Base-by-base conservation (phyloP, 2,888 invertebrate species). In the Dorcus parallelipipedus region DNA sequence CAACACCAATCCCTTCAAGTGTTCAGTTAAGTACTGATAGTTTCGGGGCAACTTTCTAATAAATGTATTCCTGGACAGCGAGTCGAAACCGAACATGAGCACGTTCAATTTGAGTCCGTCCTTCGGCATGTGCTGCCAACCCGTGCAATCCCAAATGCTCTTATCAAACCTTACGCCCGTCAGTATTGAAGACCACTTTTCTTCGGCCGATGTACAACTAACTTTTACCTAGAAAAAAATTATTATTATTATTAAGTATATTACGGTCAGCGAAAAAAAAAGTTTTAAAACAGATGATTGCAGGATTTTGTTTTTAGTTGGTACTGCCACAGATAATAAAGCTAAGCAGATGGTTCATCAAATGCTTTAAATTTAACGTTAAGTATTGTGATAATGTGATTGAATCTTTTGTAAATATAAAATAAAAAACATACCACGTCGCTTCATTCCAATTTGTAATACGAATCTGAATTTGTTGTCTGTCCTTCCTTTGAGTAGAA, bases 81-180 rank as follows among this genome's bases (percentile, higher is more conserved):
- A 95, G 78, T 97, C 96, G 69, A 93, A 90, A 0, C 93, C 95
- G 63, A 94, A 86, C 81, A 95, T 92, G 0, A 95, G 76, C 0
- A 95, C 86, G 73, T 92, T 93, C 45, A 87, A 70, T 49, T 81
- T 82, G 9, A 85, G 70, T 54, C 82, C 77, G 53, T 79, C 77
- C 9, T 70, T 56, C 0, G 81, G 78, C 23, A 83, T 73, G 52
- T 78, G 75, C 14, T 79, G 74, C 83, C 84, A 87, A 14, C 74
- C 79, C 9, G 72, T 70, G 49, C 75, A 72, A 42, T 79, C 75
- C 62, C 75, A 76, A 9, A 79, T 71, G 9, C 74, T 69, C 17
- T 79, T 77, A 65, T 83, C 81, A 3, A 77, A 69, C 52, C 82
- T 76, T 9, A 86, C 82, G 8, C 89, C 88, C 5, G 86, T 84